Conservation (phyloP, 1,140 invertebrate species). For the Drosophila obscura region DNA sequence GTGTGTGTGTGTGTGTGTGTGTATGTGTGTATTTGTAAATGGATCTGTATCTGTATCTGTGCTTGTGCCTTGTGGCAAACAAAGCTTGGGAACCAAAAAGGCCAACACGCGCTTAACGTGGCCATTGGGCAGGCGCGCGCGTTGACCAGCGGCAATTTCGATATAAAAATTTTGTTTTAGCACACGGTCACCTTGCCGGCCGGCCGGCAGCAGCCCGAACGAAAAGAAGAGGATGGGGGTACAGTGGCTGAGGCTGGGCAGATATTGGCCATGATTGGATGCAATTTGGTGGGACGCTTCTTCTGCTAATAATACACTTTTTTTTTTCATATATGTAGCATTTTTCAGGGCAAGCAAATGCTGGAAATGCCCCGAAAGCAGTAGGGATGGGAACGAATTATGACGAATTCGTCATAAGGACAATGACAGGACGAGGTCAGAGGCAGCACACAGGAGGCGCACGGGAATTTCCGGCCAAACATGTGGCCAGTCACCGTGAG, state of each 20-base stretch:
- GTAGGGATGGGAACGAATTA: slow-evolving; percentile 62
- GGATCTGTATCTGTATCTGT: slow-evolving; percentile 17
- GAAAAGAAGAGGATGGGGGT: slow-evolving; percentile 5
- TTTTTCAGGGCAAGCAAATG: slow-evolving; percentile 19
- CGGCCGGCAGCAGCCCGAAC: slow-evolving; percentile 37
- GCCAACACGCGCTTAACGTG: slow-evolving; percentile 70
- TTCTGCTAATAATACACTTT: slow-evolving; percentile 64
- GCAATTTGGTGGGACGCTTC: slow-evolving; percentile 55
- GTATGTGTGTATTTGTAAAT: slow-evolving; percentile 19
- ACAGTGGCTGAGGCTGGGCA: slow-evolving; percentile 28
- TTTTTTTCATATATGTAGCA: slow-evolving; percentile 35
- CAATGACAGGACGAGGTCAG: slow-evolving; percentile 32
- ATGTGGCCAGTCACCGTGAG: slow-evolving; percentile 32
- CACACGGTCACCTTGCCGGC: slow-evolving; percentile 80
- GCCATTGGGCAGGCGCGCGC: slow-evolving; percentile 62
- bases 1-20: slow-evolving; percentile 18
- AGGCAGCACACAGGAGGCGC: slow-evolving; percentile 8
- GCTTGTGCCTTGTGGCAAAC: slow-evolving; percentile 52
- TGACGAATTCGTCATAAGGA: slow-evolving; percentile 75
- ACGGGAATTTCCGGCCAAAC: slow-evolving; percentile 71
- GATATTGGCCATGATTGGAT: slow-evolving; percentile 43
- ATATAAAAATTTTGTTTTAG: slow-evolving; percentile 66
- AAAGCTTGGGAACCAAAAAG: slow-evolving; percentile 78
- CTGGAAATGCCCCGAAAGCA: slow-evolving; percentile 62
- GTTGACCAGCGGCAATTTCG: slow-evolving; percentile 63